Evolutionary conservation across 2,888 invertebrate genomes (phyloP), one percentile per base, ranked within the genome.

Genomic region (Diarsia brunnea): DNA sequence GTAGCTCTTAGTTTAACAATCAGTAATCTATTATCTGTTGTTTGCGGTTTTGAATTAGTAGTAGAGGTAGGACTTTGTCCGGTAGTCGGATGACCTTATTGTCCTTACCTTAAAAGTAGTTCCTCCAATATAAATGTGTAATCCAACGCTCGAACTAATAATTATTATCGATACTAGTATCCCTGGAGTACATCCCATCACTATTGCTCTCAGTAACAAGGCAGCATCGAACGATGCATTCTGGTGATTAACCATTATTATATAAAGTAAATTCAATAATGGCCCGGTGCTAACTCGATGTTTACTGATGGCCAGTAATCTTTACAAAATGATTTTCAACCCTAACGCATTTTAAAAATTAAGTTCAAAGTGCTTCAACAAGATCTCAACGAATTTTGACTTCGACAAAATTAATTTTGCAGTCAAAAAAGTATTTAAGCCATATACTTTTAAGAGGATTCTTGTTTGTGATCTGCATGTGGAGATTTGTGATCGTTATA

Each of bases 261-360:
- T 96, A 95, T 96, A 95, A 96, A 96, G 96, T 96, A 96, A 96
- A 96, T 96, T 96, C 96, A 96, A 96, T 96, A 96, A 96, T 96
- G 93, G 95, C 91, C 91, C 90, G 91, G 92, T 94, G 93, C 93
- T 94, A 95, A 94, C 93, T 92, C 92, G 93, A 93, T 96, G 94
- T 96, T 96, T 96, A 91, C 94, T 92, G 94, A 95, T 95, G 91
- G 68, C 74, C 73, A 79, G 60, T 61, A 73, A 84, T 86, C 85
- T 81, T 69, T 58, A 66, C 69, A 81, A 80, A 76, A 75, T 79
- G 51, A 88, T 84, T 82, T 72, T 81, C 65, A 79, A 92, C 92
- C 87, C 86, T 94, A 92, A 75, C 0, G 0, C 4, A 8, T 5
- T 55, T 0, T 1, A 31, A 16, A 0, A 14, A 78, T 90, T 94